Base-by-base conservation (phyloP, 2,888 invertebrate genomes). In the Drosophila atroscutellata region DNA sequence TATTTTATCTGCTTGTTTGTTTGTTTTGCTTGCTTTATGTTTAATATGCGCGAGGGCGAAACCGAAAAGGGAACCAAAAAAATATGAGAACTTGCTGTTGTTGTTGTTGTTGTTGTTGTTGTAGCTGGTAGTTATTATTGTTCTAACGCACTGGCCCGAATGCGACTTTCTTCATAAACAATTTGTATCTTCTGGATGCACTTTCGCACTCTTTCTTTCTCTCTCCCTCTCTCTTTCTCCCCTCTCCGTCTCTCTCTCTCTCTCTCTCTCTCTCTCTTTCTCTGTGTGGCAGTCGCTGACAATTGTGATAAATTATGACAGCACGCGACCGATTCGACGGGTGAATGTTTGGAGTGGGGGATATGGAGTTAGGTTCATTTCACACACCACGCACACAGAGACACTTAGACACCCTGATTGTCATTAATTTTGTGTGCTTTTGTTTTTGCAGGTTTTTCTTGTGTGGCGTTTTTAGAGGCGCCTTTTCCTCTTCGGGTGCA, bases 301-400 rank as follows among this genome's bases (percentile, higher is more conserved):
- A 89, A 86, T 90, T 90, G 88, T 89, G 90, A 86, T 86, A 87
- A 90, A 86, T 90, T 81, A 77, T 89, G 69, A 71, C 62, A 78
- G 74, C 86, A 90, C 83, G 83, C 86, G 89, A 79, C 65, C 56
- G 71, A 47, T 57, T 28, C 55, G 65, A 63, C 62, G 56, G 37
- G 30, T 60, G 52, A 24, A 24, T 24, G 34, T 0, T 15, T 28
- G 18, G 26, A 50, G 59, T 45, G 20, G 20, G 11, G 50, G 32
- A 26, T n/a, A 20, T 28, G 30, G 56, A 36, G 51, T 20, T 45
- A 2, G 15, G 36, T 37, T 45, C 8, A 45, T 45, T 45, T 45
- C 37, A 11, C 58, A 37, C 34, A 50, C 45, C 62, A 63, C 64
- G 45, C 50, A 36, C 52, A 54, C 65, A 47, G 18, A 50, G 34